Evolutionary conservation across 2,888 invertebrate species (phyloP).

Genomic region (Synergus itoensis): DNA sequence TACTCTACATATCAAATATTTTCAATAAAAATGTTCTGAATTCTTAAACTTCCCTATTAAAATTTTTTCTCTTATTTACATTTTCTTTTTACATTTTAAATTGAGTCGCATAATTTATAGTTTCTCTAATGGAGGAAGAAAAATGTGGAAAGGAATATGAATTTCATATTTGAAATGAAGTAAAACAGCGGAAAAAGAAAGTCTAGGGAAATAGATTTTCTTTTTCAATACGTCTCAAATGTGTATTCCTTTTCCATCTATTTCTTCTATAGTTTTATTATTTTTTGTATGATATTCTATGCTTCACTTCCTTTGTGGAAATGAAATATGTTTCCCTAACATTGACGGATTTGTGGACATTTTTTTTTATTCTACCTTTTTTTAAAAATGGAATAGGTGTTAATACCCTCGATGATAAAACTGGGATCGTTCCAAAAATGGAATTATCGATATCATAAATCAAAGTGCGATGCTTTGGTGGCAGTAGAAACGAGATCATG

Average conservation of each 20-base stretch:
- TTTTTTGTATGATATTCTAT: too few species aligned
- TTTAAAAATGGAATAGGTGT: not conserved
- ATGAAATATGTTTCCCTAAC: too few species aligned
- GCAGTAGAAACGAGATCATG: not conserved
- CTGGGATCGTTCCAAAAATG: not conserved
- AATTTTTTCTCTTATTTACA: not conserved
- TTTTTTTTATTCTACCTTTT: too few species aligned
- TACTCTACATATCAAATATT: not conserved
- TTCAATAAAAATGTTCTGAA: not conserved
- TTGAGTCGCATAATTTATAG: not conserved
- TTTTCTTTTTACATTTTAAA: not conserved
- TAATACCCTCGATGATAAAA: not conserved
- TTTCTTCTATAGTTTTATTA: too few species aligned
- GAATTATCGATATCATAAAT: conserved; percentile 7
- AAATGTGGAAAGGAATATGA: not conserved
- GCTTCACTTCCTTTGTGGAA: too few species aligned
- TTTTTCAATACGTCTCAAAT: too few species aligned
- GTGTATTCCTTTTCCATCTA: too few species aligned
- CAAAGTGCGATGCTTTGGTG: not conserved
- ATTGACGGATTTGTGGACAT: too few species aligned
- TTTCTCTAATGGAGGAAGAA: not conserved
- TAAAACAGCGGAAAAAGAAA: not conserved
- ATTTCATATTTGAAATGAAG: too few species aligned
- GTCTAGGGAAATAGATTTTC: not conserved
- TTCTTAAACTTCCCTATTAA: not conserved